Evolutionary conservation across 2,888 invertebrate species (phyloP).

Genomic region (Phasia obesa): DNA sequence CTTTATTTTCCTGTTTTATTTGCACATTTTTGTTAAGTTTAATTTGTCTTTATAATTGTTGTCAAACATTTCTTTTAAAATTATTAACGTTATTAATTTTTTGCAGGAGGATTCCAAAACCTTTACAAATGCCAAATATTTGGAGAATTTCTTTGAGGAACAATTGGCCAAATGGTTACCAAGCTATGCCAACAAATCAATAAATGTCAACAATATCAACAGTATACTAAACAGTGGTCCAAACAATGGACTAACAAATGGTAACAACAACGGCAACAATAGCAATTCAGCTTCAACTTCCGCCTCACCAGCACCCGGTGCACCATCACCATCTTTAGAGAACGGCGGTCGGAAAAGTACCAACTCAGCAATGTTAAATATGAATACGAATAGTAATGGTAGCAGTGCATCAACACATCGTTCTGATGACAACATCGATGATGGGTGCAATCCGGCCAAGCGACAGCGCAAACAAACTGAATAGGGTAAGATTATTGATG

Average conservation of each 20-base stretch:
- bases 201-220: constrained; percentile 69
- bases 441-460: constrained; percentile 80
- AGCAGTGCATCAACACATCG: constrained; percentile 66
- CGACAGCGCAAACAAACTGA: constrained; percentile 78
- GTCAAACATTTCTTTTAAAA: not conserved
- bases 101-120: constrained; percentile 89
- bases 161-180: constrained; percentile 92
- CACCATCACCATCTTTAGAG: constrained; percentile 73
- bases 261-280: constrained; percentile 72
- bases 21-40: not conserved
- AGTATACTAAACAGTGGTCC: constrained; percentile 54
- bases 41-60: not conserved
- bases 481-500: constrained; percentile 76
- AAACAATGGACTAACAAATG: constrained; percentile 62
- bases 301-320: constrained; percentile 73
- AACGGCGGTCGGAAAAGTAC: constrained; percentile 78
- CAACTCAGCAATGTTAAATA: constrained; percentile 74
- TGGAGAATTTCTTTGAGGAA: constrained; percentile 93
- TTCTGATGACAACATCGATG: constrained; percentile 75
- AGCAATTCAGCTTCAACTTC: constrained; percentile 75
- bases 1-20: too few relatives aligned
- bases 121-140: constrained; percentile 89
- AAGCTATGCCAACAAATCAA: constrained; percentile 84
- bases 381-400: constrained; percentile 67
- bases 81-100: not conserved